Percentiles rank a stretch among this genome's conserved stretches.
These are phyloP conservation scores for Peromyscus nudipes DNA, from an alignment of 2,797 vertebrate species.

Conservation along the genomic window DNA sequence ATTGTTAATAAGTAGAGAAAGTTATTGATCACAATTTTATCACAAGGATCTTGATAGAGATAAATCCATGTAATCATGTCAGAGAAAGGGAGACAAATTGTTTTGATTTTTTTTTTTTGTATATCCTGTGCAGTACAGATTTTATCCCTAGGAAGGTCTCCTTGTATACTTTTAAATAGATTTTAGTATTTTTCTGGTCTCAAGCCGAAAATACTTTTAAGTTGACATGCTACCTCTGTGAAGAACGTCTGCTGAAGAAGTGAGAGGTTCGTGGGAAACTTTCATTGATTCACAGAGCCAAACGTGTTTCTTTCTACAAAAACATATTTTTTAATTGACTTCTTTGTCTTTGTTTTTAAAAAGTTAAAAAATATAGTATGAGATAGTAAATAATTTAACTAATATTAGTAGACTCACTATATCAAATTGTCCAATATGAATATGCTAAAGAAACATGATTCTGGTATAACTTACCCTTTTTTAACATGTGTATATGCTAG, in stretches of 20 bases:
- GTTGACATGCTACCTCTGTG: not conserved
- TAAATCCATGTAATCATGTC: not conserved
- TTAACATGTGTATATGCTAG: not conserved
- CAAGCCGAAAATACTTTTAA: slow-evolving; percentile 42
- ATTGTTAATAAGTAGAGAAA: slow-evolving; percentile 13
- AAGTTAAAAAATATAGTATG: not conserved
- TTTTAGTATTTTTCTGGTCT: not conserved
- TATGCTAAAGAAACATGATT: not conserved
- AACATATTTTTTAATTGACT: not conserved
- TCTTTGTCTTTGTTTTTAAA: slow-evolving; percentile 47
- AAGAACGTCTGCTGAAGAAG: not conserved
- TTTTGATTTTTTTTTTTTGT: not conserved
- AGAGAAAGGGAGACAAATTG: not conserved
- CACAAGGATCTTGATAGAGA: not conserved
- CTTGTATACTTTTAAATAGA: not conserved
- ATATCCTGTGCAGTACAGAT: not conserved
- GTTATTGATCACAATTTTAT: not conserved
- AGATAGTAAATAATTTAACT: not conserved
- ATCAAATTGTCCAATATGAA: not conserved
- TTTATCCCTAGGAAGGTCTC: not conserved
- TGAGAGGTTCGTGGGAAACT: not conserved
- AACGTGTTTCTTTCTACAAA: slow-evolving; percentile 7
- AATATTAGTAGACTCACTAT: not conserved
- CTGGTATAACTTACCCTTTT: not conserved
- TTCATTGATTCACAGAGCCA: slow-evolving; percentile 7